Evolutionary conservation across 2,113 vertebrate genomes (phyloP), one percentile per base, ranked within the genome.

Genomic region (Tangachromis dhanisi): DNA sequence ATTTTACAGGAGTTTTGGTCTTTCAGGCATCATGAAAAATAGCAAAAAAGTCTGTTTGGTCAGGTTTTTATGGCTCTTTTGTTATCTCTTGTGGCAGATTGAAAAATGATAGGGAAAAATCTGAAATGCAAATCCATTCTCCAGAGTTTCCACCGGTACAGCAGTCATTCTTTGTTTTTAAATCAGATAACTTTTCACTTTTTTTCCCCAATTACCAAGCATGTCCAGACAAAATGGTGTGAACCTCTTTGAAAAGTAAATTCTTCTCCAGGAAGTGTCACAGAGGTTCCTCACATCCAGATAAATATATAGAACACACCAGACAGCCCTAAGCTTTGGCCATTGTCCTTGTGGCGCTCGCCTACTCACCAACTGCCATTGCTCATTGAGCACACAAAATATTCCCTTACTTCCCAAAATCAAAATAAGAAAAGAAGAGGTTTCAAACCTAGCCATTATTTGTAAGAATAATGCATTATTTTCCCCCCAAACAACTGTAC

Each of bases 301-400:
- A 89, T 88, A 55, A 33, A 91, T 92, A 90, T 89, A 92, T 81
- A 88, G 78, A 63, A 86, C 10, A 45, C 42, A 76, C 17, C 24
- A 73, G 83, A 79, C 17, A 33, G 55, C 63, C 26, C 47, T 81
- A 40, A 24, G 79, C 71, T 85, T 88, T 86, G 86, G 86, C 45
- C 80, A 83, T 83, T 86, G 92, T 90, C 82, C 89, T 83, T 63
- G 87, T 84, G 84, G 83, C 45, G 10, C 53, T 85, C 88, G n/a
- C 90, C 92, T 73, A 91, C 92, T 92, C 87, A 90, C 87, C 88
- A 91, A 93, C 90, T 92, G 91, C 83, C 88, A 78, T 10, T 11
- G 49, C 71, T 86, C 83, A 88, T 85, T 86, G 87, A 89, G 87
- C 71, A 82, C 53, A 80, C 84, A 73, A 17, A 86, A 81, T 86